Conservation (phyloP, 2,888 invertebrate genomes). For the Dyspetes luteomarginatus region DNA sequence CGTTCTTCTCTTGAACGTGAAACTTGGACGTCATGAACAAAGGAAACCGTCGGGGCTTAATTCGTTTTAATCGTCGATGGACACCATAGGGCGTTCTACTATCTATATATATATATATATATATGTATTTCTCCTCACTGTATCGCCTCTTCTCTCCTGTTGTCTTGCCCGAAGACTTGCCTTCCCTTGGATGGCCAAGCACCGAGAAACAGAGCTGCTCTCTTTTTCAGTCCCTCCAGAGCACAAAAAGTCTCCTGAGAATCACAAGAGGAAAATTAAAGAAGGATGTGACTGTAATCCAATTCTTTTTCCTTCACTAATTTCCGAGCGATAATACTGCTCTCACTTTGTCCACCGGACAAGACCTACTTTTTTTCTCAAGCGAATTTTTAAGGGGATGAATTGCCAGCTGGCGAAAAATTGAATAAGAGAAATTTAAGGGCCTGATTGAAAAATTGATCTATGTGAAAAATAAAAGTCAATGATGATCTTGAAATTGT, state of each 20-base stretch:
- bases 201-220: constrained; percentile 23
- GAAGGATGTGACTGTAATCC: constrained; percentile 58
- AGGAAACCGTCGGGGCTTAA: constrained; percentile 32
- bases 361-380: too few species aligned
- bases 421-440: too few species aligned
- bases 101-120: not conserved
- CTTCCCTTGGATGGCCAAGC: constrained; percentile 1
- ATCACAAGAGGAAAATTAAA: not conserved
- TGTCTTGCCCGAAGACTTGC: constrained; percentile 29
- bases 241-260: constrained; percentile 7
- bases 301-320: constrained; percentile 51
- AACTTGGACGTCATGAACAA: constrained; percentile 47
- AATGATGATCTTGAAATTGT: not conserved
- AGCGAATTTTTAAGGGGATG: too few species aligned
- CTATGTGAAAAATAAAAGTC: not conserved
- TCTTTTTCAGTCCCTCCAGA: constrained; percentile 7
- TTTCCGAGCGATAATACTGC: too few species aligned
- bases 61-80: constrained; percentile 58
- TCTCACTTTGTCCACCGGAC: too few species aligned
- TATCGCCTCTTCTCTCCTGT: constrained; percentile 6
- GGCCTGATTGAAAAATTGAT: too few species aligned
- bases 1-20: constrained; percentile 2
- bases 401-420: too few species aligned
- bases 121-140: not conserved
- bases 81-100: constrained; percentile 13